phyloP scores from a whole-genome alignment of 2,113 vertebrate genomes.

The Oryzias celebensis region DNA sequence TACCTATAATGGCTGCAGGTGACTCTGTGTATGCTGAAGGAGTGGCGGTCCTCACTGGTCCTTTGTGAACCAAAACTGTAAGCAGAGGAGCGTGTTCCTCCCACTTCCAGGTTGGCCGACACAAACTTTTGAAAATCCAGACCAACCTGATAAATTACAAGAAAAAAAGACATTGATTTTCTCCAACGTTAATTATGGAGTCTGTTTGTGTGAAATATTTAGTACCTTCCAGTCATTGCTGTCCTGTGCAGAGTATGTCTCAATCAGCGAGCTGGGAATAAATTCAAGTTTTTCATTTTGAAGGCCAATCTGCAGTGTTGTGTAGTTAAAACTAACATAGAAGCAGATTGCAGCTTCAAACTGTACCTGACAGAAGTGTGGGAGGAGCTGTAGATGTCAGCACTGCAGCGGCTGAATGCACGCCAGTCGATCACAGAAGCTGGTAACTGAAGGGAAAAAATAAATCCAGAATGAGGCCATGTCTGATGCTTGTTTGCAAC shows the following conservation, averaged over 20 bases:
- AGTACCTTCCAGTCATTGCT: conserved; percentile 43
- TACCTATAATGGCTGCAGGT: conserved; percentile 25
- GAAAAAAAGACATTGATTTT: background rate
- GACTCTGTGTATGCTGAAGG: conserved; percentile 15
- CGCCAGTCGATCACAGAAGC: conserved; percentile 48
- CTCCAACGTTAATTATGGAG: too few relatives aligned
- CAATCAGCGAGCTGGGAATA: conserved; percentile 31
- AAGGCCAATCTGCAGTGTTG: background rate
- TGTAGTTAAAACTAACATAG: background rate
- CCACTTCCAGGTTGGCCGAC: background rate
- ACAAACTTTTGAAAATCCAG: background rate
- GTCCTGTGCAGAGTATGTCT: background rate
- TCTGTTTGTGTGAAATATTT: background rate
- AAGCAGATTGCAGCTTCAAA: background rate
- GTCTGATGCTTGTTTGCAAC: background rate
- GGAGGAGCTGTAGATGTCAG: background rate
- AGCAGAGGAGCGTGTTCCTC: conserved; percentile 10
- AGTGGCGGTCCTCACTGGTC: conserved; percentile 13
- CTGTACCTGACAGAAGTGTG: conserved; percentile 40
- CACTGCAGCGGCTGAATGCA: conserved; percentile 1
- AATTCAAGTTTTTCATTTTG: background rate
- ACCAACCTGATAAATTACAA: conserved; percentile 17
- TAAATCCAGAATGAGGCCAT: background rate
- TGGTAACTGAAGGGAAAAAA: conserved; percentile 34
- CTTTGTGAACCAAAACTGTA: conserved; percentile 17